phyloP scores from a whole-genome alignment of 2,888 invertebrate genomes.

The Clanis bilineata region DNA sequence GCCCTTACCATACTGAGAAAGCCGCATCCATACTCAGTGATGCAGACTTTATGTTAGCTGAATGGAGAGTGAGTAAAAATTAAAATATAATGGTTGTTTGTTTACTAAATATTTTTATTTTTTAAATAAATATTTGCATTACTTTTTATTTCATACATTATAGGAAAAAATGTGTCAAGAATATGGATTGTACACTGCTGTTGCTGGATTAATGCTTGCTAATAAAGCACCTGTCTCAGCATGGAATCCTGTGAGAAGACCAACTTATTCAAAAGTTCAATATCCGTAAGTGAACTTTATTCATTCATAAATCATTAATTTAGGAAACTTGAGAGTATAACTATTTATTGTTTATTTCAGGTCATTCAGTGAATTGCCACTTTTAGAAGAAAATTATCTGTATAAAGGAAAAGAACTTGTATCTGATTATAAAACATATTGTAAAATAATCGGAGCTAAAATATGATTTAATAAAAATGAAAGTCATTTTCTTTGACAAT shows the following conservation, averaged over 20 bases:
- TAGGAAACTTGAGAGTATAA: conserved; percentile 1
- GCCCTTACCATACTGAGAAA: conserved; percentile 82
- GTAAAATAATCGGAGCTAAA: conserved; percentile 61
- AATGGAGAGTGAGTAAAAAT: conserved; percentile 82
- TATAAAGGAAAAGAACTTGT: conserved; percentile 72
- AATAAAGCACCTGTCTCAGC: conserved; percentile 86
- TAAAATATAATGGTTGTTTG: neutral
- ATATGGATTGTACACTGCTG: conserved; percentile 84
- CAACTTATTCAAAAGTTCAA: conserved; percentile 67
- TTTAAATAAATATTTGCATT: neutral
- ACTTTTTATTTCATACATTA: conserved; percentile 16
- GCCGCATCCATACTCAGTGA: conserved; percentile 87
- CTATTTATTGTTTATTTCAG: conserved; percentile 46
- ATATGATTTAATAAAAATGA: conserved; percentile 9
- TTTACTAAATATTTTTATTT: neutral
- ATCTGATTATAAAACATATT: conserved; percentile 72
- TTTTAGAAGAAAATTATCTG: conserved; percentile 60
- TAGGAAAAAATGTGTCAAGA: conserved; percentile 76
- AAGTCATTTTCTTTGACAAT: neutral
- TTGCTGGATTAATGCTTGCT: conserved; percentile 87
- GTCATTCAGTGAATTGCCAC: conserved; percentile 51
- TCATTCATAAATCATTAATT: neutral
- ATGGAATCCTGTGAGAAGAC: conserved; percentile 88
- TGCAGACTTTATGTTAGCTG: conserved; percentile 85
- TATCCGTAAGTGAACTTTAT: conserved; percentile 74